These are phyloP conservation scores for Limnephilus lunatus DNA, from an alignment of 2,888 invertebrate species.

Conservation along the genomic window DNA sequence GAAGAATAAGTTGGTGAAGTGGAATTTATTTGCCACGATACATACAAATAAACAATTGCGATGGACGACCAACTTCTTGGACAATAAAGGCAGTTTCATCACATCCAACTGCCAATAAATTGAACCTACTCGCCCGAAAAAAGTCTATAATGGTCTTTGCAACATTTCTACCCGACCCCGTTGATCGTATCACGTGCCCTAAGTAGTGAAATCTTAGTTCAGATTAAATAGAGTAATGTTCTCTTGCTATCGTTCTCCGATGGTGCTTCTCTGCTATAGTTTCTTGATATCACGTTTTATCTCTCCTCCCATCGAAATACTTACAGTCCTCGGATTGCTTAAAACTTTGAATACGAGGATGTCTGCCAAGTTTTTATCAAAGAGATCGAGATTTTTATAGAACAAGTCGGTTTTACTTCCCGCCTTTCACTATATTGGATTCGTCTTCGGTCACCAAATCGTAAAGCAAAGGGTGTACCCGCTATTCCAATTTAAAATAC, in stretches of 20 bases:
- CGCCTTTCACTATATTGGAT: not conserved
- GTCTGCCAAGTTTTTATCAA: not conserved
- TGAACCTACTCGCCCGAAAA: not conserved
- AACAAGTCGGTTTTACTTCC: not conserved
- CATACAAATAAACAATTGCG: not conserved
- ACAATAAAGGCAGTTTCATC: not conserved
- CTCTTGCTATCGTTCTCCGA: not conserved
- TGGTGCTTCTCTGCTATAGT: not conserved
- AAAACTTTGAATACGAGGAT: slow-evolving; percentile 2
- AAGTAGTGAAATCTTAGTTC: not conserved
- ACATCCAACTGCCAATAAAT: not conserved
- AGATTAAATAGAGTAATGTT: slow-evolving; percentile 2
- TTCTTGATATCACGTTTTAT: not conserved
- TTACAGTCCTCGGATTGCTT: not conserved
- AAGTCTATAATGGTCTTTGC: not conserved
- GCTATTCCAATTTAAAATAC: not conserved
- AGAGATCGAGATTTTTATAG: not conserved
- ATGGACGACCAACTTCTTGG: not conserved
- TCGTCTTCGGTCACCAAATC: not conserved
- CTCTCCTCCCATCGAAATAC: not conserved
- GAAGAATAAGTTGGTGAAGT: not conserved
- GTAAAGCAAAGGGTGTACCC: not conserved
- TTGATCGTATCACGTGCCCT: not conserved
- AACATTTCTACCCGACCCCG: not conserved
- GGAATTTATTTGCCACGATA: not conserved